These are phyloP conservation scores for Luffia ferchaultella DNA, from an alignment of 2,888 invertebrate genomes.

Conservation along the genomic window DNA sequence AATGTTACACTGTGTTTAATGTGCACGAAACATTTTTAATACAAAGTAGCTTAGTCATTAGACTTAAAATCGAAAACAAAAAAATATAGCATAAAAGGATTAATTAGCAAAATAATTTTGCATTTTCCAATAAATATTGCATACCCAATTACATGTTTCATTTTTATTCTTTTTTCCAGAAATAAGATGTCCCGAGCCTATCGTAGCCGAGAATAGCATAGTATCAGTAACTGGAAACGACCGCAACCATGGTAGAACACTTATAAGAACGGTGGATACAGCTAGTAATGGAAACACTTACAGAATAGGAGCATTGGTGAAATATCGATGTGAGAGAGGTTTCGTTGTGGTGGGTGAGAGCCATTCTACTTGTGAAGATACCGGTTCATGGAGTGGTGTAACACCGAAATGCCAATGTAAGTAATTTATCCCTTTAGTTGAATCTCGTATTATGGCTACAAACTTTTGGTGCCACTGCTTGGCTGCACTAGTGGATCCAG, in stretches of 20 bases:
- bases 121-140: neutral
- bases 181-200: conserved; percentile 87
- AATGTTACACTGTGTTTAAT: too few species aligned
- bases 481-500: too few species aligned
- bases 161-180: conserved; percentile 57
- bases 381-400: conserved; percentile 84
- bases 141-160: conserved; percentile 1
- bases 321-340: conserved; percentile 89
- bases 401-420: conserved; percentile 87
- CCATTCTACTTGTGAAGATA: conserved; percentile 85
- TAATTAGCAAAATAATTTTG: neutral
- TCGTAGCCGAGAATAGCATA: conserved; percentile 84
- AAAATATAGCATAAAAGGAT: neutral
- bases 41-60: too few species aligned
- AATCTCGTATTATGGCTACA: too few species aligned
- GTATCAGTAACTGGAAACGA: conserved; percentile 92
- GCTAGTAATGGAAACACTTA: conserved; percentile 78
- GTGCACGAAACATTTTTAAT: too few species aligned
- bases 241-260: conserved; percentile 84
- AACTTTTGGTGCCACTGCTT: too few species aligned
- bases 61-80: neutral
- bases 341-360: conserved; percentile 89
- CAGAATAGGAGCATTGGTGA: conserved; percentile 85
- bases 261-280: conserved; percentile 78
- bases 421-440: too few species aligned